Evolutionary conservation across 2,797 vertebrate genomes (phyloP), one percentile per base, ranked within the genome.

Genomic region (Loriculus beryllinus): DNA sequence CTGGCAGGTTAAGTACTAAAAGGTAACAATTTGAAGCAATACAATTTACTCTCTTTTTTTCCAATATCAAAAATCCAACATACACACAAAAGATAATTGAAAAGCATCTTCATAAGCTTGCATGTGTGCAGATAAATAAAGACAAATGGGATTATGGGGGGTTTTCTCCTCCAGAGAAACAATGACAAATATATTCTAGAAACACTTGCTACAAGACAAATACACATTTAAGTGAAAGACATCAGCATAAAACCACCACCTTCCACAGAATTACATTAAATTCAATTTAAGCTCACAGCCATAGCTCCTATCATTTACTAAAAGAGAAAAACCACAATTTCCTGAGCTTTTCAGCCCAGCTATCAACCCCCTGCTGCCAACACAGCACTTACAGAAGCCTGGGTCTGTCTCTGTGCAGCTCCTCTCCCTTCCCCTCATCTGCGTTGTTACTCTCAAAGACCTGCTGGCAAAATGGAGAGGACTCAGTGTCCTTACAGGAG

Each of bases 331-430:
- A n/a, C 45, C 49, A 67, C 42, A 8, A 21, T 74, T 83, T 67
- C 48, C 64, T 70, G 26, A 40, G 63, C 40, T 92, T 90, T 88
- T 49, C 86, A 71, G 68, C 12, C 59, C 85, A 63, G 65, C 69
- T 54, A 4, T 21, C 87, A 76, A 9, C 12, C 69, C 88, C 70
- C 86, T 94, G 88, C 93, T 95, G 86, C 64, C 92, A 70, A 7
- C 54, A 74, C 51, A 71, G 91, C 92, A 86, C 74, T 96, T 86
- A 77, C 90, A 93, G 89, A 47, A 93, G 91, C 81, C 93, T 13
- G 70, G 39, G 7, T 96, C 85, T 95, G 87, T 35, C 72, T 93
- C 71, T 83, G 37, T 80, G 74, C 75, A 45, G 89, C 86, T 95
- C 70, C 84, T 95, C 89, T 95, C 90, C 84, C 68, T 92, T 90